Conservation (phyloP, 2,888 invertebrate genomes). For the Melolontha melolontha region DNA sequence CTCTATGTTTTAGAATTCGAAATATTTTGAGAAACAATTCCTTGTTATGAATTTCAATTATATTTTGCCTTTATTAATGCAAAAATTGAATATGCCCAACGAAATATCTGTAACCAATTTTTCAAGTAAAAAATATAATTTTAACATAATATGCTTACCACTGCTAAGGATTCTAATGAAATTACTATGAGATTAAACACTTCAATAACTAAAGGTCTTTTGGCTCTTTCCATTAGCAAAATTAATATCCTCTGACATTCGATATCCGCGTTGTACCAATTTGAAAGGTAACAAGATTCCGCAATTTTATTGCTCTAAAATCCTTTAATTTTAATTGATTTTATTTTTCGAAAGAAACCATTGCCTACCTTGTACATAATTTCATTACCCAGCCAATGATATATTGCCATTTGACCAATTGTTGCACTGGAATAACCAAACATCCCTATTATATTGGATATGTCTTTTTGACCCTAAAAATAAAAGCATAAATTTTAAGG, state of each 20-base stretch:
- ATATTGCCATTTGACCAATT: slow-evolving; percentile 6
- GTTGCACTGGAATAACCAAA: background rate
- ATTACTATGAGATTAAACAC: background rate
- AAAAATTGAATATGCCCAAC: too few relatives aligned
- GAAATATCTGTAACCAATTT: background rate
- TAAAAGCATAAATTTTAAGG: too few relatives aligned
- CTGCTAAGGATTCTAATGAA: background rate
- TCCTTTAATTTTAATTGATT: too few relatives aligned
- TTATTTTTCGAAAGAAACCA: too few relatives aligned
- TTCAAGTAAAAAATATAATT: slow-evolving; percentile 1
- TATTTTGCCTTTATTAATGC: too few relatives aligned
- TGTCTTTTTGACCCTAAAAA: too few relatives aligned
- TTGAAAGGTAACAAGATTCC: too few relatives aligned
- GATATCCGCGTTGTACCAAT: background rate
- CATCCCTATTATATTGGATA: background rate
- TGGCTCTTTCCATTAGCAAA: background rate
- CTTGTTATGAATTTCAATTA: too few relatives aligned
- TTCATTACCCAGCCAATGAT: too few relatives aligned
- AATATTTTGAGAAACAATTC: too few relatives aligned
- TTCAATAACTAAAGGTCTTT: background rate
- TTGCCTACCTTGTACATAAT: slow-evolving; percentile 25
- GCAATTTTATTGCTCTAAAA: slow-evolving; percentile 2
- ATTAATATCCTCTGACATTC: background rate
- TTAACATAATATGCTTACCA: slow-evolving; percentile 2
- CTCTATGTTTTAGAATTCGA: too few relatives aligned